A percentile compares a stretch with the other conserved stretches of the same genome.
Evolutionary conservation across 2,797 vertebrate genomes (phyloP).

Genomic region (Tragopan temminckii): DNA sequence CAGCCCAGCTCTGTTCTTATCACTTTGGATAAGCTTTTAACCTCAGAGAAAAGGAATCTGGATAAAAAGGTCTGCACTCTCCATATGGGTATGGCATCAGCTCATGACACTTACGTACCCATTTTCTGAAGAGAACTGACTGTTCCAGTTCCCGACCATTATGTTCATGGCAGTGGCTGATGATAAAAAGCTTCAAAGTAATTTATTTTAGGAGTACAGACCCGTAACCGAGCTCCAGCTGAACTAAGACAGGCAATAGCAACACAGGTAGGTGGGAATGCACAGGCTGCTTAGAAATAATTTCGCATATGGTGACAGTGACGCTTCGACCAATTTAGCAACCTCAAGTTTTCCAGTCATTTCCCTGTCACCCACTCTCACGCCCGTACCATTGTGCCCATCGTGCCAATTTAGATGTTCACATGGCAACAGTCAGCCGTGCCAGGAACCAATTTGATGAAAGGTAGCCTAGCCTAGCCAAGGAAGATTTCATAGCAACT

Average conservation of each 20-base stretch:
- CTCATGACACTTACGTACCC: not conserved
- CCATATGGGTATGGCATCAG: slow-evolving; percentile 25
- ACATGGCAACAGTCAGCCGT: not conserved
- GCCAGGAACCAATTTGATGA: not conserved
- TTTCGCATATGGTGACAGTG: slow-evolving; percentile 4
- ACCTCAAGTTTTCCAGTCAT: not conserved
- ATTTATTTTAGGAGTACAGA: slow-evolving; percentile 2
- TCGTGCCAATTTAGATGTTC: not conserved
- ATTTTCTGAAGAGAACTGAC: not conserved
- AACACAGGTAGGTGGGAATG: slow-evolving; percentile 30
- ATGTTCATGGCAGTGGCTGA: not conserved
- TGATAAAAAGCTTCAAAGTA: slow-evolving; percentile 14
- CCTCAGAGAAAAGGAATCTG: not conserved
- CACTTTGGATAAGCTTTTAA: not conserved
- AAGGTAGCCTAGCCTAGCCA: not conserved
- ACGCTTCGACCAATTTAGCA: slow-evolving; percentile 13
- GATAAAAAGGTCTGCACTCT: not conserved
- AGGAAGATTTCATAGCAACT: not conserved
- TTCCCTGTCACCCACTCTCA: not conserved
- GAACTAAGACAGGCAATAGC: slow-evolving; percentile 4
- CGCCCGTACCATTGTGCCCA: not conserved
- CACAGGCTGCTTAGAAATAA: slow-evolving; percentile 22
- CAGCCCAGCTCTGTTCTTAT: not conserved
- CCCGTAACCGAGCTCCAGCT: not conserved
- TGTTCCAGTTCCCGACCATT: not conserved